Evolutionary conservation across 2,888 invertebrate genomes (phyloP).

Genomic region (Abscondita cerata): DNA sequence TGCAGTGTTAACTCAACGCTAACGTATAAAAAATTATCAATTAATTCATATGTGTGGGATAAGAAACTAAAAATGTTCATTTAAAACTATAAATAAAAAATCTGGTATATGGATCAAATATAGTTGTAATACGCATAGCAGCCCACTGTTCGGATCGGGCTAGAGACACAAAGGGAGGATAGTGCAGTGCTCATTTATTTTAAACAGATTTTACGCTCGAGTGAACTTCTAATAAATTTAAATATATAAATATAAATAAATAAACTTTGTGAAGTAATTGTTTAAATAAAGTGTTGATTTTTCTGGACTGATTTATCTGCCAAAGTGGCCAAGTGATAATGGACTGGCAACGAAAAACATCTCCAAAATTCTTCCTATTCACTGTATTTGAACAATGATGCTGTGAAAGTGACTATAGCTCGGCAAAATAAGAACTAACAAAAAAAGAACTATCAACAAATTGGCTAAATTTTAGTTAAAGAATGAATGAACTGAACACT

Average conservation of each 20-base stretch:
- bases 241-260: conserved; percentile 49
- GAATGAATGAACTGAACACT: conserved; percentile 46
- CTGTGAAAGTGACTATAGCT: conserved; percentile 44
- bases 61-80: conserved; percentile 40
- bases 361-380: conserved; percentile 38
- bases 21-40: conserved; percentile 37
- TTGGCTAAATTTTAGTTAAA: conserved; percentile 49
- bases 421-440: conserved; percentile 38
- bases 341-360: conserved; percentile 45
- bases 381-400: conserved; percentile 35
- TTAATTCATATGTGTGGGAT: conserved; percentile 55
- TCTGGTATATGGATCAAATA: conserved; percentile 57
- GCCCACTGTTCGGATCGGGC: conserved; percentile 58
- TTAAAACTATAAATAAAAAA: conserved; percentile 42
- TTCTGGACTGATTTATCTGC: conserved; percentile 48
- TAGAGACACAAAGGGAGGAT: conserved; percentile 48
- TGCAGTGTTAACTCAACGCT: conserved; percentile 35
- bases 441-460: conserved; percentile 51
- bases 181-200: conserved; percentile 57
- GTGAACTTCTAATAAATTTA: conserved; percentile 54
- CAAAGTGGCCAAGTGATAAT: conserved; percentile 43
- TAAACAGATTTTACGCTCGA: conserved; percentile 45
- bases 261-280: conserved; percentile 48
- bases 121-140: conserved; percentile 53
- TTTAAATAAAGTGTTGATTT: conserved; percentile 52